phyloP scores from a whole-genome alignment of 2,797 vertebrate species.

The Hypotaenidia okinawae region DNA sequence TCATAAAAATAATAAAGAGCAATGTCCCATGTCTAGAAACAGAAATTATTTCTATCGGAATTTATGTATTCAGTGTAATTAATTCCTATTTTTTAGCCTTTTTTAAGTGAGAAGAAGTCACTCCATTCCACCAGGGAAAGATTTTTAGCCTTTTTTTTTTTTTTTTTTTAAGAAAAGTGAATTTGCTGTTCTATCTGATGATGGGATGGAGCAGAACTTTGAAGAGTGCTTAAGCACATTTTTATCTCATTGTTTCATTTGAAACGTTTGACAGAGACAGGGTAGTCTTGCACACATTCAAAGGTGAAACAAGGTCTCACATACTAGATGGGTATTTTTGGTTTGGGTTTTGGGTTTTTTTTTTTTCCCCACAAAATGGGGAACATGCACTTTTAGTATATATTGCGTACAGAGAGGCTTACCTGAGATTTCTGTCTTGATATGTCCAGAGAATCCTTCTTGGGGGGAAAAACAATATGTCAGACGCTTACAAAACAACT shows the following conservation, averaged over 20 bases:
- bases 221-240: background rate
- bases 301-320: background rate
- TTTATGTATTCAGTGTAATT: constrained; percentile 15
- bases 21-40: constrained; percentile 56
- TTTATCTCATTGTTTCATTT: background rate
- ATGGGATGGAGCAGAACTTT: background rate
- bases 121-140: background rate
- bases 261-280: background rate
- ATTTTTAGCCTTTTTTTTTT: background rate
- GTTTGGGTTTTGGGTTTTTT: background rate
- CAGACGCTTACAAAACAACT: background rate
- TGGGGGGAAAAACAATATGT: background rate
- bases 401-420: background rate
- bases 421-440: background rate
- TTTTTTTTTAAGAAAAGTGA: background rate
- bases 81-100: background rate
- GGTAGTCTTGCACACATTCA: background rate
- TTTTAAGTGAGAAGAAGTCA: background rate
- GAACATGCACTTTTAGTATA: background rate
- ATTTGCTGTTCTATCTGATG: background rate
- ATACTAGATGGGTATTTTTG: no score
- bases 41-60: constrained; percentile 22
- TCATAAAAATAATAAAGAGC: constrained; percentile 67
- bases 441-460: background rate
- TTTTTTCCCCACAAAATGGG: background rate